Evolutionary conservation across 1,140 invertebrate genomes (phyloP).

Genomic region (Apis cerana): DNA sequence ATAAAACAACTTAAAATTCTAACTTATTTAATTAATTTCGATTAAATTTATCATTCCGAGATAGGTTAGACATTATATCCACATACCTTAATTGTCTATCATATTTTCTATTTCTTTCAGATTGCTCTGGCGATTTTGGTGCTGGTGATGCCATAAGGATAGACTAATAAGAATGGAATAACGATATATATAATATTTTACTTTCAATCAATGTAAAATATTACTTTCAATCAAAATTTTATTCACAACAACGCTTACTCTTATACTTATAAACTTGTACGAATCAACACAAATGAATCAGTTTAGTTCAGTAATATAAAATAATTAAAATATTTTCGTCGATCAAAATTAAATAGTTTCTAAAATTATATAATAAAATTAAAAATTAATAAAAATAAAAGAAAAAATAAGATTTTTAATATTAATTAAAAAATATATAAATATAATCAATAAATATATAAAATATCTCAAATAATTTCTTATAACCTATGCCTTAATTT

Average conservation of each 20-base stretch:
- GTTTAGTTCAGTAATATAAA: background rate
- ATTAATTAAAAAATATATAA: too few species aligned
- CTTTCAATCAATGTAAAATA: background rate
- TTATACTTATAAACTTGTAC: background rate
- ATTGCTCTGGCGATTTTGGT: conserved; percentile 90
- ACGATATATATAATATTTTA: background rate
- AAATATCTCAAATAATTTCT: too few species aligned
- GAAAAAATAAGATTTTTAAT: too few species aligned
- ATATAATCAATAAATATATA: too few species aligned
- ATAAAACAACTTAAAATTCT: too few species aligned
- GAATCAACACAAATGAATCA: background rate
- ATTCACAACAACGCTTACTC: background rate
- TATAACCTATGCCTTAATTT: too few species aligned
- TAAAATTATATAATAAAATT: too few species aligned
- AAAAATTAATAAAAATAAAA: too few species aligned
- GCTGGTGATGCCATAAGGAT: conserved; percentile 87
- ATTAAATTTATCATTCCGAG: conserved; percentile 26
- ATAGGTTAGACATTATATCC: background rate
- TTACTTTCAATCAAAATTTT: background rate
- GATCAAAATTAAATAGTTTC: too few species aligned
- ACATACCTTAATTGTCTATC: conserved; percentile 91
- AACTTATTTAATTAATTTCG: background rate
- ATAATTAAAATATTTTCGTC: too few species aligned
- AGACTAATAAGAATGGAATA: background rate
- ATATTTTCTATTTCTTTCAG: conserved; percentile 91